phyloP scores from a whole-genome alignment of 2,113 vertebrate genomes.

The Eublepharis macularius region DNA sequence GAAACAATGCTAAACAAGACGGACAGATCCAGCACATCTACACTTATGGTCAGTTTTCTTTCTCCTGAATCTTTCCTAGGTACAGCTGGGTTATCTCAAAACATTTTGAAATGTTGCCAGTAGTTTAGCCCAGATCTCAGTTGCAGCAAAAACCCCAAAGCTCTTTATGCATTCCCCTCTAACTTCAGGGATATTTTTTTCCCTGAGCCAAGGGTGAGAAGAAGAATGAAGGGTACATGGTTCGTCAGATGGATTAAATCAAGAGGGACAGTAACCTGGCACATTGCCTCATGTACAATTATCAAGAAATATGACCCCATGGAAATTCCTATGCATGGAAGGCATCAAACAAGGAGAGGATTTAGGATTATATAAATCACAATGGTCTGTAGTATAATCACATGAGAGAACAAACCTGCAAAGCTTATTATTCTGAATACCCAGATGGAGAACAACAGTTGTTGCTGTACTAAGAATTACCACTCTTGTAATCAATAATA shows the following conservation, averaged over 20 bases:
- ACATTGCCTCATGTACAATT: constrained; percentile 13
- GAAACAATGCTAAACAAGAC: too few relatives aligned
- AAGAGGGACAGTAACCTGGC: constrained; percentile 20
- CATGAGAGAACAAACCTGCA: constrained; percentile 61
- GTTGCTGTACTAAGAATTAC: constrained; percentile 69
- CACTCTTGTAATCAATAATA: constrained; percentile 74
- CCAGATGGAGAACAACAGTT: constrained; percentile 76
- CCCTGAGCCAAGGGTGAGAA: constrained; percentile 8
- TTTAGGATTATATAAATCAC: constrained; percentile 63
- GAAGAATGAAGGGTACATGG: constrained; percentile 39
- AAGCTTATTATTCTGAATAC: constrained; percentile 70
- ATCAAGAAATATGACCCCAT: constrained; percentile 43
- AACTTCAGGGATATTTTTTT: constrained; percentile 7
- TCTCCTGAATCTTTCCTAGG: neutral
- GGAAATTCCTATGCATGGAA: constrained; percentile 49
- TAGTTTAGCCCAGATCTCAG: constrained; percentile 3
- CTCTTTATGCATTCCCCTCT: constrained; percentile 40
- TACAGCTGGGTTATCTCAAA: constrained; percentile 1
- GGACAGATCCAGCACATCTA: too few relatives aligned
- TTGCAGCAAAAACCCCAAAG: constrained; percentile 25
- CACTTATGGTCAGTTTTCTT: neutral
- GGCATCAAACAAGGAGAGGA: constrained; percentile 38
- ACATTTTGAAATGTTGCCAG: neutral
- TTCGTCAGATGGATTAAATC: constrained; percentile 35
- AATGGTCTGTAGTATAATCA: constrained; percentile 42